Conservation (phyloP, 2,113 vertebrate species). For the Leptobrachium ailaonicum region DNA sequence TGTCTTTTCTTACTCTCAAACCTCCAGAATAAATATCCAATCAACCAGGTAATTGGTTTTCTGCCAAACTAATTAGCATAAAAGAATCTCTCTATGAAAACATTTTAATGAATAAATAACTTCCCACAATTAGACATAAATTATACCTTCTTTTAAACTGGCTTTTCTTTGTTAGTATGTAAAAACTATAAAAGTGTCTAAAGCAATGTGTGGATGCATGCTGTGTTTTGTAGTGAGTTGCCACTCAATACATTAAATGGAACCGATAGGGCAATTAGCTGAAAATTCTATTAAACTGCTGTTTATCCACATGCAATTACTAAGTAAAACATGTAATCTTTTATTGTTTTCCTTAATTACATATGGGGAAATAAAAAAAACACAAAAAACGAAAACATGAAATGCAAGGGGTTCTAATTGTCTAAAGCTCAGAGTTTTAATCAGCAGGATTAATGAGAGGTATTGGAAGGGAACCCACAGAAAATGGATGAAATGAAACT, state of each 20-base stretch:
- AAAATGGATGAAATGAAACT: no score
- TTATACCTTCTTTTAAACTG: slow-evolving; percentile 7
- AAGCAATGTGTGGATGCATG: background rate
- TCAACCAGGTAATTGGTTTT: slow-evolving; percentile 28
- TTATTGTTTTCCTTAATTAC: slow-evolving; percentile 2
- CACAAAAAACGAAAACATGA: background rate
- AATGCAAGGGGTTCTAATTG: no score
- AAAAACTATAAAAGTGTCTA: background rate
- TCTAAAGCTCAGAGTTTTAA: no score
- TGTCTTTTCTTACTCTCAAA: background rate
- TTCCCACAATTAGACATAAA: background rate
- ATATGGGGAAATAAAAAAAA: background rate
- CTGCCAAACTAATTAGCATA: slow-evolving; percentile 22
- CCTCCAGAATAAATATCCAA: slow-evolving; percentile 21
- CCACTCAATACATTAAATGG: background rate
- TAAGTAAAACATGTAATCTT: slow-evolving; percentile 2
- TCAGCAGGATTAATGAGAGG: no score
- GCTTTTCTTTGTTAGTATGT: slow-evolving; percentile 2
- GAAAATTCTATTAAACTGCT: background rate
- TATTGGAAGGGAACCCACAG: no score
- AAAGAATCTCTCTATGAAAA: slow-evolving; percentile 27
- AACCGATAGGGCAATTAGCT: background rate
- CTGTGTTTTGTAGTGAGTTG: background rate
- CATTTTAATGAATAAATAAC: slow-evolving; percentile 29
- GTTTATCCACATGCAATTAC: slow-evolving; percentile 4